Conservation (phyloP, 2,888 invertebrate species). For the Oxystoma pomonae region DNA sequence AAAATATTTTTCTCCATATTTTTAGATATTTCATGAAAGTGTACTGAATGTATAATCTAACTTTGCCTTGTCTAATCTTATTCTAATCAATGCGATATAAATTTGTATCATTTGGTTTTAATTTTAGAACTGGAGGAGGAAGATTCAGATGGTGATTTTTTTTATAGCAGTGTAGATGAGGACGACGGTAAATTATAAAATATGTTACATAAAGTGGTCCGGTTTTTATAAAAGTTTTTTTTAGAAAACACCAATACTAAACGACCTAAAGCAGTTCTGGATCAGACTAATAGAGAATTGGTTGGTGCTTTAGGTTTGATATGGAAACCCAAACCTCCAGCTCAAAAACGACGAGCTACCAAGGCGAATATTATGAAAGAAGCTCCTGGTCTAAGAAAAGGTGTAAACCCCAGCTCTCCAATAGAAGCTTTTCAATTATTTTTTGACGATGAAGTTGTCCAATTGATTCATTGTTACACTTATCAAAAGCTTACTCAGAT, state of each 20-base stretch:
- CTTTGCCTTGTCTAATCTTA: no score
- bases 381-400: not conserved
- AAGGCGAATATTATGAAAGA: constrained; percentile 1
- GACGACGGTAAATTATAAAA: no score
- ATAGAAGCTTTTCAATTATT: not conserved
- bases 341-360: not conserved
- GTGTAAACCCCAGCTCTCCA: constrained; percentile 1
- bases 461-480: not conserved
- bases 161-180: no score
- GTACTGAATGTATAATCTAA: no score
- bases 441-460: not conserved
- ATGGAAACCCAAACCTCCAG: not conserved
- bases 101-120: no score
- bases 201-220: no score
- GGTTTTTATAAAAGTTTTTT: not conserved
- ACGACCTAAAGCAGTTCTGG: not conserved
- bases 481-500: no score
- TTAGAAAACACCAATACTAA: not conserved
- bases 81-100: no score
- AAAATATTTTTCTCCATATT: no score
- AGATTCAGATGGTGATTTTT: no score
- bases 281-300: not conserved
- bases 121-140: no score
- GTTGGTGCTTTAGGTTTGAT: not conserved
- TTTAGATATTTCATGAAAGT: no score